Conservation (phyloP, 2,797 vertebrate genomes). For the Columba guinea region DNA sequence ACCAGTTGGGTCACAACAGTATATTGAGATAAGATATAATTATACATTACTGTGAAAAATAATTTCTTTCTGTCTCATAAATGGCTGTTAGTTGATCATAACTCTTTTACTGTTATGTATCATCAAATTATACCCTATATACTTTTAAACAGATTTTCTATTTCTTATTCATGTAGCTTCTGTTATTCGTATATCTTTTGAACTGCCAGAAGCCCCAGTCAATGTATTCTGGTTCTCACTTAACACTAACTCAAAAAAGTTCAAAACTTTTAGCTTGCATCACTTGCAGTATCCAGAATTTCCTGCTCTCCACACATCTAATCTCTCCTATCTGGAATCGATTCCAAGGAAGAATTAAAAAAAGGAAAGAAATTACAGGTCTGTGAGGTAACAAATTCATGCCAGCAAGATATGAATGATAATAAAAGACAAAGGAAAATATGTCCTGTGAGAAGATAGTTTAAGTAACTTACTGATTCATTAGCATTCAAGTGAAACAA, state of each 20-base stretch:
- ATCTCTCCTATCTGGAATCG: background rate
- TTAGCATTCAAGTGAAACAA: background rate
- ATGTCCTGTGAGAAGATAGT: background rate
- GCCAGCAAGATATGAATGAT: background rate
- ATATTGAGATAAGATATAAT: background rate
- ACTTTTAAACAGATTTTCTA: background rate
- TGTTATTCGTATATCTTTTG: background rate
- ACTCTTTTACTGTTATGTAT: background rate
- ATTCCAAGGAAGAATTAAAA: background rate
- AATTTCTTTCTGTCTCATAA: rapidly evolving
- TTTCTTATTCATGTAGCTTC: background rate
- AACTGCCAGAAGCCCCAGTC: background rate
- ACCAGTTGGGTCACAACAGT: background rate
- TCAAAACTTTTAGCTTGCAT: background rate
- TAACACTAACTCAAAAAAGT: background rate
- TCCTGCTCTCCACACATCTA: background rate
- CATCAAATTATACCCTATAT: background rate
- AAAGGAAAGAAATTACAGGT: background rate
- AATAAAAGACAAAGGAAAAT: background rate
- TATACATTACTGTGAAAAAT: background rate
- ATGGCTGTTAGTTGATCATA: background rate
- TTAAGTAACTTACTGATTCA: background rate
- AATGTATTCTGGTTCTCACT: background rate
- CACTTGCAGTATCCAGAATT: background rate
- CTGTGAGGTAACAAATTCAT: background rate